phyloP scores from a whole-genome alignment of 2,888 invertebrate species.

The Apotomis betuletana region DNA sequence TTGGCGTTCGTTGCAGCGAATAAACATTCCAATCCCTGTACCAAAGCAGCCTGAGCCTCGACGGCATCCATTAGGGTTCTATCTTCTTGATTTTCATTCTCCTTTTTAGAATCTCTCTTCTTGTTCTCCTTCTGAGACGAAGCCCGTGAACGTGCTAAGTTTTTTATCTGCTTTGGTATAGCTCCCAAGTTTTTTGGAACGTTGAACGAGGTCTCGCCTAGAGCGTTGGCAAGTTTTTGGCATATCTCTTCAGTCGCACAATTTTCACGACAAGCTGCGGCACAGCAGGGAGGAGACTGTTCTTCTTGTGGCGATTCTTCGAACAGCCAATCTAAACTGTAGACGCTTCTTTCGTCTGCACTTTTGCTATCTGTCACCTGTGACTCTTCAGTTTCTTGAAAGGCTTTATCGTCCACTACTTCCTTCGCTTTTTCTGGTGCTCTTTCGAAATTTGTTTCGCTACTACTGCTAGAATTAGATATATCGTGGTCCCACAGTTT shows the following conservation, averaged over 20 bases:
- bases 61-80: slow-evolving; percentile 75
- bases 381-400: slow-evolving; percentile 68
- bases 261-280: slow-evolving; percentile 13
- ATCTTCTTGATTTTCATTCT: slow-evolving; percentile 76
- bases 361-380: slow-evolving; percentile 71
- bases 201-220: slow-evolving; percentile 77
- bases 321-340: slow-evolving; percentile 79
- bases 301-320: slow-evolving; percentile 64
- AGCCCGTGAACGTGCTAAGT: slow-evolving; percentile 80
- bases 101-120: slow-evolving; percentile 76
- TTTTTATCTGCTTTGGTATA: slow-evolving; percentile 87
- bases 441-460: slow-evolving; percentile 77
- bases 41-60: slow-evolving; percentile 83
- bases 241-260: slow-evolving; percentile 59
- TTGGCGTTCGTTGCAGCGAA: slow-evolving; percentile 79
- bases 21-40: slow-evolving; percentile 80
- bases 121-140: slow-evolving; percentile 84
- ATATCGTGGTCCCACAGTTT: slow-evolving; percentile 82
- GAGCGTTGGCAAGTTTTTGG: slow-evolving; percentile 67
- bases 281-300: slow-evolving; percentile 41
- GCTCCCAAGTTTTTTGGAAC: slow-evolving; percentile 87
- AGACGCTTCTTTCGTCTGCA: slow-evolving; percentile 74
- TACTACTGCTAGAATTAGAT: slow-evolving; percentile 84
- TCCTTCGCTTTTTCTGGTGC: slow-evolving; percentile 55
- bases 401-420: slow-evolving; percentile 53